Conservation (phyloP, 2,888 invertebrate genomes). For the Sphaerophoria taeniata region DNA sequence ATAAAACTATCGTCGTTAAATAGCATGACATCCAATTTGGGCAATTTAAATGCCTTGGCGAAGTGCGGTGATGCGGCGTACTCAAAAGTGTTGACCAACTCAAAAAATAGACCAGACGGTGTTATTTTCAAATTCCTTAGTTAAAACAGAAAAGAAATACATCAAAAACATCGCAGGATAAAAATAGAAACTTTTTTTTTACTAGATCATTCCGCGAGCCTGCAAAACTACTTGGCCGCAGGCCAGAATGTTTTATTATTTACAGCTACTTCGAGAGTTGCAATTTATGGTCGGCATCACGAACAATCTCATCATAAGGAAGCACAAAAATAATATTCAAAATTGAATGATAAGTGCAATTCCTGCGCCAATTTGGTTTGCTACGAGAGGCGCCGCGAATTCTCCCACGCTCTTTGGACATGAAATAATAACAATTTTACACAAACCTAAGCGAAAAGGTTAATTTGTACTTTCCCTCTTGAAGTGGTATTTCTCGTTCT, state of each 20-base stretch:
- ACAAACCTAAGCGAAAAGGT: neutral
- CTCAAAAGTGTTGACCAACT: too few relatives aligned
- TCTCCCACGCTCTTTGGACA: slow-evolving; percentile 23
- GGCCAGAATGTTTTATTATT: slow-evolving; percentile 13
- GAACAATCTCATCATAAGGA: neutral
- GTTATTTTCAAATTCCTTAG: slow-evolving; percentile 20
- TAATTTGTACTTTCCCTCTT: neutral
- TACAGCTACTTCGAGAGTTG: neutral
- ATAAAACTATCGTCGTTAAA: too few relatives aligned
- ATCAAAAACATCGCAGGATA: neutral
- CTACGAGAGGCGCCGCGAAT: slow-evolving; percentile 22
- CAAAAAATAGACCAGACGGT: neutral
- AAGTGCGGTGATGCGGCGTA: too few relatives aligned
- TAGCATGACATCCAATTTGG: too few relatives aligned
- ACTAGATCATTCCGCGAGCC: neutral
- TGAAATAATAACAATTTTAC: neutral
- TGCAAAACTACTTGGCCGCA: slow-evolving; percentile 15
- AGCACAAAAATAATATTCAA: neutral
- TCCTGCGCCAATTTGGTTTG: slow-evolving; percentile 22
- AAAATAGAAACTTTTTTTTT: neutral
- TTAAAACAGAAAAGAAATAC: neutral
- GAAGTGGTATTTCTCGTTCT: neutral
- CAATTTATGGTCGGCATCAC: slow-evolving; percentile 16
- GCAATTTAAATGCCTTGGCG: too few relatives aligned
- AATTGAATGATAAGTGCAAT: slow-evolving; percentile 25